Conservation (phyloP, 37 sponge, comb jelly and placozoan species). For the Ephydatia muelleri region DNA sequence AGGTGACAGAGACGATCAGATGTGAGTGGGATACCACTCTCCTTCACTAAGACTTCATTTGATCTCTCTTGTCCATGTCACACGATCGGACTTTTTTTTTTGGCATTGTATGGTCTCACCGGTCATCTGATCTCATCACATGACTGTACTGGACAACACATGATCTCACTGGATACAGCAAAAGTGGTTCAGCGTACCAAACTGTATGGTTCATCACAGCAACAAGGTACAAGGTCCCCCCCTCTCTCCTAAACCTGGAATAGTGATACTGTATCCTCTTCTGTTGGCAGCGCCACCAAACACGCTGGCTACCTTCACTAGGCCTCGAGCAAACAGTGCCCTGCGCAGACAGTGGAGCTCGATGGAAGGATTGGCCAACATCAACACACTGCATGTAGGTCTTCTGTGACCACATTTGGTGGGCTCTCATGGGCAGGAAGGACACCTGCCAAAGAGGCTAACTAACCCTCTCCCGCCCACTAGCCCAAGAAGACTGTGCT, state of each 20-base stretch:
- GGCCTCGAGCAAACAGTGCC: neutral
- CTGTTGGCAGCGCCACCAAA: conserved; percentile 19
- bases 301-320: neutral
- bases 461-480: neutral
- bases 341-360: neutral
- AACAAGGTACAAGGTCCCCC: neutral
- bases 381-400: neutral
- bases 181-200: neutral
- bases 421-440: neutral
- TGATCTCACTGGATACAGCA: neutral
- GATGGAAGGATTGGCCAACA: neutral
- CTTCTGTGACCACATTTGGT: neutral
- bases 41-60: no score
- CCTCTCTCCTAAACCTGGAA: no score
- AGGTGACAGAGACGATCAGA: conserved; percentile 24
- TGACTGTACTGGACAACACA: no score
- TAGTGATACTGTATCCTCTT: no score
- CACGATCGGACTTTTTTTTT: neutral
- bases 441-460: neutral
- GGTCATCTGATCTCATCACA: no score
- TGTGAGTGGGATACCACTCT: neutral
- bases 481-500: neutral
- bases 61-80: no score
- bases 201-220: neutral
- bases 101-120: no score